These are phyloP conservation scores for Lepidonotus clava DNA, from an alignment of 2,888 invertebrate species.

Conservation along the genomic window DNA sequence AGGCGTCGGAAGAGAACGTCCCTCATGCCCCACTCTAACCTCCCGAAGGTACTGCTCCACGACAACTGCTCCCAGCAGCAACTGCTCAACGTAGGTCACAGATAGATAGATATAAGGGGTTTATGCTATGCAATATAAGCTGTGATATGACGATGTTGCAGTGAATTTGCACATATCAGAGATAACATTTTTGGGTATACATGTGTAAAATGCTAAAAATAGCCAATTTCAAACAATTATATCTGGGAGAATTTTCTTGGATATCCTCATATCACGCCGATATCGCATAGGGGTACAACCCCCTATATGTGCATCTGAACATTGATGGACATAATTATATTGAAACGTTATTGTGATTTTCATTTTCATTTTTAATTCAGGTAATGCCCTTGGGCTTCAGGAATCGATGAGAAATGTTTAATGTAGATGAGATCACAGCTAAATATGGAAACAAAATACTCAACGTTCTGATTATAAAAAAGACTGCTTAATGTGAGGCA, in stretches of 20 bases:
- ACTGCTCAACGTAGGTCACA: neutral
- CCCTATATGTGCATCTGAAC: too few species aligned
- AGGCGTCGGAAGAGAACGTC: neutral
- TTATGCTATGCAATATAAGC: neutral
- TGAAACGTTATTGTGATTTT: too few species aligned
- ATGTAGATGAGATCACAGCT: too few species aligned
- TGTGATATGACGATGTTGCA: neutral
- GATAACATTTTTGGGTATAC: neutral
- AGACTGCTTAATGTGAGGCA: too few species aligned
- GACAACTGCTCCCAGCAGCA: slow-evolving; percentile 29
- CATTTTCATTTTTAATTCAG: too few species aligned
- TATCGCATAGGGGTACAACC: too few species aligned
- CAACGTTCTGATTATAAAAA: too few species aligned
- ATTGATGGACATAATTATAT: too few species aligned
- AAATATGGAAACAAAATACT: too few species aligned
- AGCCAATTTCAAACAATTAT: neutral
- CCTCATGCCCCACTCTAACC: neutral
- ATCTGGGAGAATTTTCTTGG: neutral
- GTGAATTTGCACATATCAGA: neutral
- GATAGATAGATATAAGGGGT: neutral
- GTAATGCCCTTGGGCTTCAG: too few species aligned
- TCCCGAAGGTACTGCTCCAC: neutral
- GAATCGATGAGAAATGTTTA: too few species aligned
- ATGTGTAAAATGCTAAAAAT: neutral
- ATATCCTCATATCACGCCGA: neutral